These are phyloP conservation scores for Orthosia cruda DNA, from an alignment of 2,888 invertebrate genomes.

Conservation along the genomic window DNA sequence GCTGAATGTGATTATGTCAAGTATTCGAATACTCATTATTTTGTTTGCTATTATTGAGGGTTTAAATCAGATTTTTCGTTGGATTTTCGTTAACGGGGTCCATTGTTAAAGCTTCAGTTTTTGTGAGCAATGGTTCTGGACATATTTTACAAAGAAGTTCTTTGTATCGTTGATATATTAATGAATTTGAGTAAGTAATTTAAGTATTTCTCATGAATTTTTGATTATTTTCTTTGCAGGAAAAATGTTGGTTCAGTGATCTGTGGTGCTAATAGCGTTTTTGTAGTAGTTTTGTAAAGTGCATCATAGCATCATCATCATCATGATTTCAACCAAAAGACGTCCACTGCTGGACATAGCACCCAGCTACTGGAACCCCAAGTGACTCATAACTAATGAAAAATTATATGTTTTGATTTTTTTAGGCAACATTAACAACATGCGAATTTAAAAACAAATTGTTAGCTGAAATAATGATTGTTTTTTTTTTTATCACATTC, in stretches of 20 bases:
- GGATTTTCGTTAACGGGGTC: conserved; percentile 8
- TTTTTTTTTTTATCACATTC: too few relatives aligned
- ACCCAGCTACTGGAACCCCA: too few relatives aligned
- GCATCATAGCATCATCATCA: too few relatives aligned
- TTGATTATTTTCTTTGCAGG: not conserved
- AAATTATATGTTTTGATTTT: too few relatives aligned
- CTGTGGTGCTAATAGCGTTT: not conserved
- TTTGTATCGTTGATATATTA: not conserved
- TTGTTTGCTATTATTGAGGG: conserved; percentile 48
- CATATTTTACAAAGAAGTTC: not conserved
- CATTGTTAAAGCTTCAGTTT: not conserved
- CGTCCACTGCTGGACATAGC: too few relatives aligned
- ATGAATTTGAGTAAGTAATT: not conserved
- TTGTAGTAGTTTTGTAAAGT: too few relatives aligned
- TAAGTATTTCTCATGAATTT: too few relatives aligned
- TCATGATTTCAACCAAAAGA: too few relatives aligned
- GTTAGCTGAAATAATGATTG: too few relatives aligned
- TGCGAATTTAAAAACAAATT: too few relatives aligned
- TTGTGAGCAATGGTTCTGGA: not conserved
- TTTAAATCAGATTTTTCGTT: conserved; percentile 40
- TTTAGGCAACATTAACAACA: too few relatives aligned
- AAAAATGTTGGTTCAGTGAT: not conserved
- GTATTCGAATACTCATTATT: conserved; percentile 63
- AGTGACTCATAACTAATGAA: too few relatives aligned
- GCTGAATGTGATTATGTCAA: conserved; percentile 74